Evolutionary conservation across 2,888 invertebrate species (phyloP).

Genomic region (Ligdia adustata): DNA sequence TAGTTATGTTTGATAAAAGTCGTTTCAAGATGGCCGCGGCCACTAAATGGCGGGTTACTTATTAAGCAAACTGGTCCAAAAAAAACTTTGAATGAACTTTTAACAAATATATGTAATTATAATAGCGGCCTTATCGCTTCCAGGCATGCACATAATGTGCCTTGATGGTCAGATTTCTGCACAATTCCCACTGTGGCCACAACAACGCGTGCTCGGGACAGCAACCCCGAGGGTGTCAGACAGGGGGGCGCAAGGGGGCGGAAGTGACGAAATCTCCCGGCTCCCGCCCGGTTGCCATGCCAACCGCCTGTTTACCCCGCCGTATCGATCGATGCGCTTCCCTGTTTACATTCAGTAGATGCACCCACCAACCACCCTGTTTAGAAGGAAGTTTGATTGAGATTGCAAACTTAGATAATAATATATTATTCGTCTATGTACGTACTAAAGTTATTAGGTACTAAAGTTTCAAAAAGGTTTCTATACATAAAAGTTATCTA

Average conservation of each 20-base stretch:
- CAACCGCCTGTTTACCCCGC: slow-evolving; percentile 82
- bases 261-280: slow-evolving; percentile 70
- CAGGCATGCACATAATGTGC: too few species aligned
- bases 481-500: too few species aligned
- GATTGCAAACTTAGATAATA: not conserved
- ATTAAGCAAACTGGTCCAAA: too few species aligned
- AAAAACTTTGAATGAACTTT: too few species aligned
- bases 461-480: too few species aligned
- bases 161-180: too few species aligned
- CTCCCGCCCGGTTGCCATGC: slow-evolving; percentile 61
- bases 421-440: not conserved
- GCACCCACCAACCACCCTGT: slow-evolving; percentile 35
- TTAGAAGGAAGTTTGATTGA: slow-evolving; percentile 13
- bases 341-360: slow-evolving; percentile 65
- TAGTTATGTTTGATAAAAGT: too few species aligned
- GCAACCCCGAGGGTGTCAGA: slow-evolving; percentile 47
- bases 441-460: too few species aligned
- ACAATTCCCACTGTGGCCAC: slow-evolving; percentile 28
- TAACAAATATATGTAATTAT: too few species aligned
- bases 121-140: too few species aligned
- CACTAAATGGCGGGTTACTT: too few species aligned
- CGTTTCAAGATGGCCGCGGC: too few species aligned
- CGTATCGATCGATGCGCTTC: slow-evolving; percentile 74
- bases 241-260: slow-evolving; percentile 45
- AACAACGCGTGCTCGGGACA: slow-evolving; percentile 53